phyloP scores from a whole-genome alignment of 2,888 invertebrate species.

The Drosophila formosana region DNA sequence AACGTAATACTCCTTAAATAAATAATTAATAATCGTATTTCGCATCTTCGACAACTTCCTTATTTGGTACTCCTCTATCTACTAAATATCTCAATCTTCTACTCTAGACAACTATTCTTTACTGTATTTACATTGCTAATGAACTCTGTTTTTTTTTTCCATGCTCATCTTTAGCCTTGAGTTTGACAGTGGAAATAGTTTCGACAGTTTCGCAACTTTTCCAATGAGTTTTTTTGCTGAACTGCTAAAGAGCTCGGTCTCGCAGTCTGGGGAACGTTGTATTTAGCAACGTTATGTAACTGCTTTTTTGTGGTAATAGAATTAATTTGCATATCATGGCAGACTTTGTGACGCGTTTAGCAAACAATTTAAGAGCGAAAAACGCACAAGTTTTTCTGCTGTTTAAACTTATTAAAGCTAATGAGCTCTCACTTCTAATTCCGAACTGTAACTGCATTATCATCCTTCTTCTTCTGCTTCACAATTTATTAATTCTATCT shows the following conservation, averaged over 20 bases:
- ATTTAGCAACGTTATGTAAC: slow-evolving; percentile 8
- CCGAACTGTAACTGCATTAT: slow-evolving; percentile 4
- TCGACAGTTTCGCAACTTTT: slow-evolving; percentile 27
- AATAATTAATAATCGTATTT: no score
- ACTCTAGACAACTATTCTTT: background rate
- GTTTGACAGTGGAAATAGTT: slow-evolving; percentile 15
- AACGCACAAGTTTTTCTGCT: slow-evolving; percentile 3
- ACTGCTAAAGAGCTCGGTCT: background rate
- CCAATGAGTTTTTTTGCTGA: background rate
- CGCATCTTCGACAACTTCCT: background rate
- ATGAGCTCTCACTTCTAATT: slow-evolving; percentile 2
- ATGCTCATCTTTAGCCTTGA: background rate
- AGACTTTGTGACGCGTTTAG: slow-evolving; percentile 3
- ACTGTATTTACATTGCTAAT: slow-evolving; percentile 47
- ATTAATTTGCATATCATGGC: slow-evolving; percentile 33
- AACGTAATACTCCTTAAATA: no score
- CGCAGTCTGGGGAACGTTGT: background rate
- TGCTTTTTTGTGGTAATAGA: slow-evolving; percentile 10
- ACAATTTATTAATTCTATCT: slow-evolving; percentile 15
- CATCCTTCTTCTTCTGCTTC: slow-evolving; percentile 5
- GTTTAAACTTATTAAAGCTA: background rate
- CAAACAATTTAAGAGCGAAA: background rate
- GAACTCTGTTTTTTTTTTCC: slow-evolving; percentile 36
- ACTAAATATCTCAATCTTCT: background rate
- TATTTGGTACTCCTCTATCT: background rate